Evolutionary conservation across 1,140 invertebrate species (phyloP), one percentile per base, ranked within the genome.

Genomic region (Heliothis virescens): DNA sequence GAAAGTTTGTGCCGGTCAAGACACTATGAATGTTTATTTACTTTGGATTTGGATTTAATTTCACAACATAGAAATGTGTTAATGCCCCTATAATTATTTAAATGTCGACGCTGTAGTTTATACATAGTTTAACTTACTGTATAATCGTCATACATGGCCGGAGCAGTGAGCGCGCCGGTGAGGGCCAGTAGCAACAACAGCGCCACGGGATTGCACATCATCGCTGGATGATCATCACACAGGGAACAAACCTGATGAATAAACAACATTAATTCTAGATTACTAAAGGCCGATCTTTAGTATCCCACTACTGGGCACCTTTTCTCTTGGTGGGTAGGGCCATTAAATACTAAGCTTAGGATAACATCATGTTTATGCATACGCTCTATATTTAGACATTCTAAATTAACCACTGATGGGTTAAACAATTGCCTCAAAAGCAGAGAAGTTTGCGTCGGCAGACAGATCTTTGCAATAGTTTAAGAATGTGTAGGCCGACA

Each of bases 121-220:
- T 16, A 3, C n/a, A n/a, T n/a, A n/a, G n/a, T n/a, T 1, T 9
- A 47, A 53, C 81, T 82, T 60, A 86, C 85, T 48, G 78, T 41
- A 12, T 81, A 80, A 15, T 86, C 83, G 13, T 86, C 81, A 13
- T 82, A 83, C 21, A 84, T 55, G 12, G 83, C 82, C 2, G 90
- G 87, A 15, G 84, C 86, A 13, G 88, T 87, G 75, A 89, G 80
- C 10, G 83, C 81, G 48, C 85, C 80, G 9, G 89, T 80, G 29
- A 90, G 59, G 29, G 86, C 87, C 78, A 89, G 79, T 21, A 88
- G 59, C 21, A 91, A 80, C 69, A 90, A 80, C 69, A 90, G 53
- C 13, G 82, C 79, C 62, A 87, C 50, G n/a, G 84, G 41, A 29
- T 80, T 74, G 80, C 83, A 84, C 87, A 88, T 87, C 86, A 85